A percentile compares a stretch with the other conserved stretches of the same genome.
Evolutionary conservation across 2,113 vertebrate genomes (phyloP).

Genomic region (Spea multiplicata): DNA sequence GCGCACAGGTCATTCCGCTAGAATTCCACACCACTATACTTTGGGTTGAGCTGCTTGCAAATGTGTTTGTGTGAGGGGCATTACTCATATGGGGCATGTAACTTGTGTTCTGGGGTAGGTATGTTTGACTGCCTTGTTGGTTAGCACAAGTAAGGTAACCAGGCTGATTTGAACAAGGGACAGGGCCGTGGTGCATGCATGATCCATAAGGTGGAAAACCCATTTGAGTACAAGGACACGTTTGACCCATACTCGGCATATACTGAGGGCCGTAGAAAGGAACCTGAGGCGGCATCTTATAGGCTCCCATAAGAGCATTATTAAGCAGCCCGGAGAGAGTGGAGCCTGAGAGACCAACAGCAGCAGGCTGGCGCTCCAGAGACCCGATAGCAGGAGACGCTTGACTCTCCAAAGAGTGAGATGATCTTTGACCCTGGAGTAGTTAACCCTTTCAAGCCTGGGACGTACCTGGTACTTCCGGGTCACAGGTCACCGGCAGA

Average conservation of each 20-base stretch:
- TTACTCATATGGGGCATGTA: not conserved
- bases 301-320: constrained; percentile 56
- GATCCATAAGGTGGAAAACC: not conserved
- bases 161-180: constrained; percentile 12
- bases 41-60: not conserved
- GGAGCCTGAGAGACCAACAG: not conserved
- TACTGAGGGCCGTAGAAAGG: constrained; percentile 2
- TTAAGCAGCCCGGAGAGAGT: constrained; percentile 54
- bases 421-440: not conserved
- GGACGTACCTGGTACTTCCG: too few relatives aligned
- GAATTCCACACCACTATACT: not conserved
- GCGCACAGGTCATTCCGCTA: not conserved
- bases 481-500: too few relatives aligned
- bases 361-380: constrained; percentile 30
- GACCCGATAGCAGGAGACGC: not conserved
- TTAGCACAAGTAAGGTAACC: not conserved
- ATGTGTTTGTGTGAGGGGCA: not conserved
- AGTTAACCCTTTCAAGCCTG: too few relatives aligned
- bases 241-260: not conserved
- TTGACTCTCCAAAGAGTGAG: constrained; percentile 6
- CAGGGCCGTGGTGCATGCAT: not conserved
- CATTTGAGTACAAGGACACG: constrained; percentile 7
- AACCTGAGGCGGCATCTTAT: constrained; percentile 38
- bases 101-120: not conserved
- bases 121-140: not conserved